Conservation (phyloP, 2,797 vertebrate species). For the Gadopsis marmoratus region DNA sequence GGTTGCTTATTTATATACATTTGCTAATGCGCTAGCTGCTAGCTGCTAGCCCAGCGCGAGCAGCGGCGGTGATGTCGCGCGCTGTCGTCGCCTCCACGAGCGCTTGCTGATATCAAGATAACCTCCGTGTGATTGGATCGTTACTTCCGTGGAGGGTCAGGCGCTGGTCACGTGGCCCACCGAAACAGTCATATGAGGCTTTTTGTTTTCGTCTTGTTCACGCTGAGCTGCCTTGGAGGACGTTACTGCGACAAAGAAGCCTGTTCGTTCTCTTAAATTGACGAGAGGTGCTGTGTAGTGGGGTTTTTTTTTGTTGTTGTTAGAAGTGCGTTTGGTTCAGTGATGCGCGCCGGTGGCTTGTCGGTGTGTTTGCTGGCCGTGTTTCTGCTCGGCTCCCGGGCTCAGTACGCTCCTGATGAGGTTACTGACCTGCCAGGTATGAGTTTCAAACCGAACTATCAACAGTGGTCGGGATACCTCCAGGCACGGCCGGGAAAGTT, state of each 20-base stretch:
- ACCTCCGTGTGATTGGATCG: no score
- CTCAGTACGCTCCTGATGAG: conserved; percentile 81
- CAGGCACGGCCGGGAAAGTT: conserved; percentile 77
- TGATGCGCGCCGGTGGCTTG: conserved; percentile 44
- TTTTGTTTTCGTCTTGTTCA: fast-evolving
- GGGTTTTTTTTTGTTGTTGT: no score
- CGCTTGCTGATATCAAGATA: no score
- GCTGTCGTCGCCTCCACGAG: no score
- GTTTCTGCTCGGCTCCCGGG: conserved; percentile 49
- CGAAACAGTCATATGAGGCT: conserved; percentile 55
- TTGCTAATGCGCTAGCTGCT: no score
- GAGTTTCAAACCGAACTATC: conserved; percentile 79
- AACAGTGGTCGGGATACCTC: conserved; percentile 86
- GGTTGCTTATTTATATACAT: no score
- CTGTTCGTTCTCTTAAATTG: no score
- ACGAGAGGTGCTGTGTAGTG: fast-evolving
- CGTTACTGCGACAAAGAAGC: not conserved
- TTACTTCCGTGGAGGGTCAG: not conserved
- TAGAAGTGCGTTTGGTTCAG: not conserved
- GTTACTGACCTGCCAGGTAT: conserved; percentile 80
- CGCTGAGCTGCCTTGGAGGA: not conserved
- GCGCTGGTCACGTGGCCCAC: conserved; percentile 47
- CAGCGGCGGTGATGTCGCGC: no score
- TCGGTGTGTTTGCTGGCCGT: conserved; percentile 52
- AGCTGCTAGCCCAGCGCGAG: no score